Evolutionary conservation across 2,888 invertebrate species (phyloP).

Genomic region (Agriopis leucophaearia): DNA sequence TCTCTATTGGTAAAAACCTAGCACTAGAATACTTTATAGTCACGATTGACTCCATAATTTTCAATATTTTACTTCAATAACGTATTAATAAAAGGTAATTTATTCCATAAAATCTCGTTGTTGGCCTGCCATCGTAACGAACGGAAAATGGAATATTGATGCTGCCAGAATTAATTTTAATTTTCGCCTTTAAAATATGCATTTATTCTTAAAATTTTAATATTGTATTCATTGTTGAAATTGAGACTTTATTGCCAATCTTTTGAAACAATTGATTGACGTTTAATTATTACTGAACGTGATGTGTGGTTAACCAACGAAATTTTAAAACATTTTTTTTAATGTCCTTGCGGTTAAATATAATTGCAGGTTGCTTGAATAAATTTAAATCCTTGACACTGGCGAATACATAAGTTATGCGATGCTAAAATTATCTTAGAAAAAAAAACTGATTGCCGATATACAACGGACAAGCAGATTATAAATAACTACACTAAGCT

Average conservation of each 20-base stretch:
- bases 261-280: constrained; percentile 6
- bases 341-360: no score
- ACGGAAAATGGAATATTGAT: constrained; percentile 79
- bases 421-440: no score
- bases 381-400: no score
- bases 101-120: constrained; percentile 83
- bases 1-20: no score
- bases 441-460: no score
- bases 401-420: no score
- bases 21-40: neutral
- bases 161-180: constrained; percentile 71
- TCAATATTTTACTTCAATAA: constrained; percentile 45
- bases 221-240: constrained; percentile 30
- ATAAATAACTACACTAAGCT: no score
- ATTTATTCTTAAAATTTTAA: constrained; percentile 46
- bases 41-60: constrained; percentile 13
- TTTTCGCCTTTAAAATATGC: constrained; percentile 52
- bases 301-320: no score
- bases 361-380: no score
- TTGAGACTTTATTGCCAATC: constrained; percentile 22
- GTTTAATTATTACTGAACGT: constrained; percentile 4
- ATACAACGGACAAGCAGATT: no score
- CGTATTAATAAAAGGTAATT: constrained; percentile 76
- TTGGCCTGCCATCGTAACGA: constrained; percentile 62
- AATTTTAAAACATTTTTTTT: no score